phyloP scores from a whole-genome alignment of 1,140 invertebrate genomes.

The Nylanderia fulva region DNA sequence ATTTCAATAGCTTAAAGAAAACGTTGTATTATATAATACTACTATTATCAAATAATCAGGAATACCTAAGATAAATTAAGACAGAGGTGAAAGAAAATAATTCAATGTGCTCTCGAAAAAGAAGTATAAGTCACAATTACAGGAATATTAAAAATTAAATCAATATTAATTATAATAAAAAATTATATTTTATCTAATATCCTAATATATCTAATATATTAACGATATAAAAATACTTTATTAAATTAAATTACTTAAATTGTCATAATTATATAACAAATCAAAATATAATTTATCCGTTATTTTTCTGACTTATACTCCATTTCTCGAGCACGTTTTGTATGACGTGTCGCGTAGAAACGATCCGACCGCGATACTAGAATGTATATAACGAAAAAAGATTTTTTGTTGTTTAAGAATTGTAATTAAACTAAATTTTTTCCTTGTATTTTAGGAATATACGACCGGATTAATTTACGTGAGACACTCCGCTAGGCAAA shows the following conservation, averaged over 20 bases:
- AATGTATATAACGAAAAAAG: conserved; percentile 12
- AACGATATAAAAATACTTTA: neutral
- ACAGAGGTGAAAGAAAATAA: neutral
- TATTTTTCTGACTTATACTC: neutral
- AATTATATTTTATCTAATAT: too few relatives aligned
- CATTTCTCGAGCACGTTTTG: conserved; percentile 14
- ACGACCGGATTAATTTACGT: conserved; percentile 9
- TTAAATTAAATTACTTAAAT: neutral
- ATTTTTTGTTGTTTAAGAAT: neutral
- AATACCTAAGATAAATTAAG: conserved; percentile 21
- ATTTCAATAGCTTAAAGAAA: conserved; percentile 49
- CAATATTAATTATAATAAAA: neutral
- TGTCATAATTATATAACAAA: neutral
- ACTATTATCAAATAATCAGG: conserved; percentile 45
- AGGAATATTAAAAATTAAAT: neutral
- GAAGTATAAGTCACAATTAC: conserved; percentile 5
- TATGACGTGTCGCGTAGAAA: conserved; percentile 9
- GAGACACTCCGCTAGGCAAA: neutral
- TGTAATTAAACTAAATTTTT: neutral
- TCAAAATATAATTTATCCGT: neutral
- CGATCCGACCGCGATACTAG: neutral
- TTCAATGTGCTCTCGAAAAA: conserved; percentile 15
- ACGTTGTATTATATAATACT: conserved; percentile 54
- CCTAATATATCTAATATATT: too few relatives aligned
- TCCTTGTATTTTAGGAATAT: neutral